Conservation (phyloP, 2,888 invertebrate genomes). For the Thereva nobilitata region DNA sequence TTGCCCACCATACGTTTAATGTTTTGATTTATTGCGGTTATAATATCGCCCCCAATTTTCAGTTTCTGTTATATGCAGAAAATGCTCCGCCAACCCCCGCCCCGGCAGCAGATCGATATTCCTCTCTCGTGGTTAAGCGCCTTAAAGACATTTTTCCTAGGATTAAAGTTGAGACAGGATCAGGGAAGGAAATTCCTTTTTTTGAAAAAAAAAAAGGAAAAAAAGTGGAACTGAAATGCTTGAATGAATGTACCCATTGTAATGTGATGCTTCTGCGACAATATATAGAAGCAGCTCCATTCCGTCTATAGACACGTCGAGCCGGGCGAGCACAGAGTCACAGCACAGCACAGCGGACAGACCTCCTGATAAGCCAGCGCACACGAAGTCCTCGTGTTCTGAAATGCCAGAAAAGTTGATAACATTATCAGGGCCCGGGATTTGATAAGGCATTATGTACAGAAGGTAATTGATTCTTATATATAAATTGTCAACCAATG, state of each 20-base stretch:
- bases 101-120: background rate
- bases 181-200: no score
- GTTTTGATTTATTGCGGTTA: conserved; percentile 20
- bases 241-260: no score
- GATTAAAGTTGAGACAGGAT: no score
- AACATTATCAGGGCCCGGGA: conserved; percentile 38
- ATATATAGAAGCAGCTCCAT: no score
- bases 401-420: conserved; percentile 33
- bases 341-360: conserved; percentile 3
- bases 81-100: background rate
- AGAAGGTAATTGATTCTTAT: conserved; percentile 38
- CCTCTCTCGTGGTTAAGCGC: background rate
- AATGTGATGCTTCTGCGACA: no score
- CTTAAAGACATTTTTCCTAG: no score
- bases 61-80: conserved; percentile 1
- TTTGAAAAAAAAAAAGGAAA: no score
- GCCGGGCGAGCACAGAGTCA: conserved; percentile 2
- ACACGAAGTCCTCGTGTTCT: conserved; percentile 5
- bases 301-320: no score
- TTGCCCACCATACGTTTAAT: conserved; percentile 10
- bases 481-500: conserved; percentile 31
- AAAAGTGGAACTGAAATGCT: no score
- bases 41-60: conserved; percentile 20
- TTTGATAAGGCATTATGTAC: conserved; percentile 38
- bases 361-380: conserved; percentile 5